These are phyloP conservation scores for Megalops atlanticus DNA, from an alignment of 2,113 vertebrate genomes.

Conservation along the genomic window DNA sequence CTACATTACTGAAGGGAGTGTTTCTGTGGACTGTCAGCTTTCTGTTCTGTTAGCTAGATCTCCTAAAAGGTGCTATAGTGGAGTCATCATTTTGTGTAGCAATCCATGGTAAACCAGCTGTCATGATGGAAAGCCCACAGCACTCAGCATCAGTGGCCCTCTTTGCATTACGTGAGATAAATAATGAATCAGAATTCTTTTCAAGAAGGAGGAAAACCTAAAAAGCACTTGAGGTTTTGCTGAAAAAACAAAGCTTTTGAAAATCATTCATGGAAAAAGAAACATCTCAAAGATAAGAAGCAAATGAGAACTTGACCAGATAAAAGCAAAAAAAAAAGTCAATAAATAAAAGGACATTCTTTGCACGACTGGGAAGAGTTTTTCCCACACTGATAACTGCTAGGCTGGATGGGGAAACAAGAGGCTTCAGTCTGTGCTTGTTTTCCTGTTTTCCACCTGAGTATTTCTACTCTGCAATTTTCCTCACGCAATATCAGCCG, in stretches of 20 bases:
- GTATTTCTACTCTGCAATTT: neutral
- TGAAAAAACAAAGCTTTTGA: neutral
- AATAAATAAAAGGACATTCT: neutral
- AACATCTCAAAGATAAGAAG: neutral
- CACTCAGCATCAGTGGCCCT: neutral
- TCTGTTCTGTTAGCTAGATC: neutral
- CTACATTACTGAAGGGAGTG: neutral
- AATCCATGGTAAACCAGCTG: no score
- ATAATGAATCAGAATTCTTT: neutral
- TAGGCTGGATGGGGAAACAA: neutral
- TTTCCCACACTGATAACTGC: constrained; percentile 4
- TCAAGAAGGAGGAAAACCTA: neutral
- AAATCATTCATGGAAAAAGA: neutral
- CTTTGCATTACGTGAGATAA: neutral
- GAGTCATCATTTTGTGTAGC: no score
- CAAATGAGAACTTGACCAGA: neutral
- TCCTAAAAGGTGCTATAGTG: neutral
- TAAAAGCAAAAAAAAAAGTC: neutral
- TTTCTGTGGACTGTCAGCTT: neutral
- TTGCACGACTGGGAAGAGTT: neutral
- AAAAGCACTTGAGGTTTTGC: no score
- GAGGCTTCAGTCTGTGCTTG: neutral
- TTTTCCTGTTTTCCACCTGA: neutral
- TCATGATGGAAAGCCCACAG: no score
- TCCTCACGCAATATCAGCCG: neutral